Evolutionary conservation across 2,888 invertebrate species (phyloP), one percentile per base, ranked within the genome.

Genomic region (Furcula furcula): DNA sequence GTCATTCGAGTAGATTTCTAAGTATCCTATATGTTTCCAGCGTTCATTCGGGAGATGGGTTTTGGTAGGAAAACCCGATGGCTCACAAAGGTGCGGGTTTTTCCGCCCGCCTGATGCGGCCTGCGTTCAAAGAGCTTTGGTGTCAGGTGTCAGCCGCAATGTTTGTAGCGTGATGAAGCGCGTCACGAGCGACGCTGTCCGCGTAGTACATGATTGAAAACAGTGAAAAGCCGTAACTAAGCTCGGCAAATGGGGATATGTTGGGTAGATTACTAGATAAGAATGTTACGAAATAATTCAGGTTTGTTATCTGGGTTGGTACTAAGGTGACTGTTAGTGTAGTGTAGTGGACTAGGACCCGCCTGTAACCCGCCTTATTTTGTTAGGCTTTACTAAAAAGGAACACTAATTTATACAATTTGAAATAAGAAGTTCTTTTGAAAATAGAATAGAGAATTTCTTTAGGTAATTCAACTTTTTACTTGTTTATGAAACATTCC

Each of bases 51-150:
- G n/a, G n/a, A n/a, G n/a, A n/a, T n/a, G n/a, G n/a, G 22, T 14
- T 2, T 22, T 15, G 13, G 10, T 23, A 7, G 13, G 9, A 21
- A 4, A 13, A 16, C 23, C 21, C 25, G 32, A 30, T 7, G 5
- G 15, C 25, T 29, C 47, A 65, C 62, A 72, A 69, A 74, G 68
- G 60, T 57, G 32, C 45, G 44, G 50, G 50, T 66, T 71, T 75
- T 76, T 69, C 62, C 23, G 7, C 23, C n/a, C 10, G 23, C 23
- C 44, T 61, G 48, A n/a, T n/a, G n/a, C n/a, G n/a, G 44, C 47
- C 60, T 63, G 43, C 45, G 65, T 46, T 76, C 76, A 83, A 81
- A 84, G 76, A 64, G 80, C 83, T 85, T 82, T 83, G 76, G 61
- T 65, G 80, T 78, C 77, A 54, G 76, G 61, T 65, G 80, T 78